Evolutionary conservation across 2,888 invertebrate species (phyloP).

Genomic region (Agriopis aurantiaria): DNA sequence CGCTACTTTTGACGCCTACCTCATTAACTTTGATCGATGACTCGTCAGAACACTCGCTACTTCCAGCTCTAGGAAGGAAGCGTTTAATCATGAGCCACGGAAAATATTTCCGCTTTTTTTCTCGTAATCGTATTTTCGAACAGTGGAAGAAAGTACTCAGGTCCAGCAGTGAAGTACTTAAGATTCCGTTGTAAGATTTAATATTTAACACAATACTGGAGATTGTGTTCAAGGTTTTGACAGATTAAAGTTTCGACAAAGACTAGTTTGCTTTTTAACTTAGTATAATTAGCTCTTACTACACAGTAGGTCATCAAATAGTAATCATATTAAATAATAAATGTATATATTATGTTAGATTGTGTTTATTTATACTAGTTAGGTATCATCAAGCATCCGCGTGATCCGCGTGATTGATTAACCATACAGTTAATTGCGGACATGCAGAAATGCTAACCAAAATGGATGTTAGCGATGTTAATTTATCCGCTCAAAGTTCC

Average conservation of each 20-base stretch:
- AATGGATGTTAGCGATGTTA: background rate
- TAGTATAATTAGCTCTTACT: no score
- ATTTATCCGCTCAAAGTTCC: background rate
- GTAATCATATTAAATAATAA: no score
- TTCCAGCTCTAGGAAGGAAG: constrained; percentile 11
- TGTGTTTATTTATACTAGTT: no score
- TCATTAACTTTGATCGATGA: constrained; percentile 36
- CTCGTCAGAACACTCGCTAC: constrained; percentile 16
- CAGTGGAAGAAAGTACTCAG: background rate
- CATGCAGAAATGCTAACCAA: background rate
- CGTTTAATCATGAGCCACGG: constrained; percentile 13
- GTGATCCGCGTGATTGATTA: no score
- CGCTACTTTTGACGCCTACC: constrained; percentile 19
- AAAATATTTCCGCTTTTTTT: constrained; percentile 15
- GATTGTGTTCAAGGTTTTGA: no score
- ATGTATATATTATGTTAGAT: no score
- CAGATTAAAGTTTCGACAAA: no score
- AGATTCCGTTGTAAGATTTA: background rate
- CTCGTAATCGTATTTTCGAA: background rate
- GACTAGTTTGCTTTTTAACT: no score
- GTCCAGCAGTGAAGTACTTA: background rate
- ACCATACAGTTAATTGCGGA: background rate
- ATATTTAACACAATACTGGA: background rate
- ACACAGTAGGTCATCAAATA: no score
- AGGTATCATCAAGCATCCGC: no score